A percentile compares a stretch with the other conserved stretches of the same genome.
phyloP scores from a whole-genome alignment of 2,797 vertebrate species.

The Sparus aurata region DNA sequence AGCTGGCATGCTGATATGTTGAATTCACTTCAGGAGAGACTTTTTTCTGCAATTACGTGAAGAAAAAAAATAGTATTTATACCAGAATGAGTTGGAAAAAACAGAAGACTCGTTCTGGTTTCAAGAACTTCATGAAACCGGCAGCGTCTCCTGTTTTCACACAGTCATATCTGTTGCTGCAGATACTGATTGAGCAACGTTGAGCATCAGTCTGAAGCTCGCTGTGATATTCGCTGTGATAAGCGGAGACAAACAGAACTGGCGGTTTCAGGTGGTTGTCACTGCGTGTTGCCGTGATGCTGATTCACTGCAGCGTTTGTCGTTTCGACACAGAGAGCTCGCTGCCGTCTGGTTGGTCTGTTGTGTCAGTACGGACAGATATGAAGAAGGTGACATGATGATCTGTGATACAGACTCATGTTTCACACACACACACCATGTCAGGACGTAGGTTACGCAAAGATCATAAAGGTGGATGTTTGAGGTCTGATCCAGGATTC shows the following conservation, averaged over 20 bases:
- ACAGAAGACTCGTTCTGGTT: neutral
- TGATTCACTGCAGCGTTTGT: neutral
- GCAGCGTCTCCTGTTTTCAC: neutral
- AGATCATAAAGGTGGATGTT: neutral
- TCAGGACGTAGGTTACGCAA: neutral
- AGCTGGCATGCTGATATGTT: too few species aligned
- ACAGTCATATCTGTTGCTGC: neutral
- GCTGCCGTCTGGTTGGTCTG: neutral
- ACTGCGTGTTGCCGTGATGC: neutral
- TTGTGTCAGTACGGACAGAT: too few species aligned
- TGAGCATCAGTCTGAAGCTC: neutral
- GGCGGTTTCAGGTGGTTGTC: slow-evolving; percentile 21
- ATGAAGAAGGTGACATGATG: neutral
- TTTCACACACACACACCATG: too few species aligned
- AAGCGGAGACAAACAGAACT: slow-evolving; percentile 11
- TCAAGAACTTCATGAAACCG: neutral
- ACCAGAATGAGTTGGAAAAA: too few species aligned
- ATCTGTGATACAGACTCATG: too few species aligned
- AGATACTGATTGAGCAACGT: slow-evolving; percentile 1
- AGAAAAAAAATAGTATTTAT: too few species aligned
- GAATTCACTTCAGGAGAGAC: too few species aligned
- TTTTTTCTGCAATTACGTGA: too few species aligned
- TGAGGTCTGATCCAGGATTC: too few species aligned
- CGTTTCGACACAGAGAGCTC: neutral
- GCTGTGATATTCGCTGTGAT: neutral